Base-by-base conservation (phyloP, 2,888 invertebrate species). In the Chouioia cunea region DNA sequence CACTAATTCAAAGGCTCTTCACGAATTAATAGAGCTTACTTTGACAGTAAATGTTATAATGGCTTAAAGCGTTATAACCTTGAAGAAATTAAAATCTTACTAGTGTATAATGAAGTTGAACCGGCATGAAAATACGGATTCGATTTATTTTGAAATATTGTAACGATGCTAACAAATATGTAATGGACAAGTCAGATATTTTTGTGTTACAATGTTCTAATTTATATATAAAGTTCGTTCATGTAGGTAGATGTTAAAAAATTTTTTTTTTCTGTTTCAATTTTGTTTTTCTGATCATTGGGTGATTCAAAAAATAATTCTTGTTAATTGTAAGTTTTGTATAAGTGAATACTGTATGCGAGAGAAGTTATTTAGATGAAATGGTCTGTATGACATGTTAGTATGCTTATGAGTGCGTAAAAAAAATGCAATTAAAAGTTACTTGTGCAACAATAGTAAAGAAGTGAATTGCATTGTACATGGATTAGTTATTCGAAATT, bases 391-490 rank as follows among this genome's bases (percentile, higher is more conserved):
- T 79, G 77, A 70, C 1, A 36, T 75, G 81, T 82, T 80, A 76
- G 71, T 76, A 77, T 75, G 79, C 76, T 79, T 82, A 80, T 77
- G 81, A 82, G 81, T 81, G 80, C 79, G 78, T 15, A 59, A 22
- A 57, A 27, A n/a, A 62, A 44, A 68, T 46, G 22, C 50, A 62
- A 15, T 23, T 16, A 6, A 18, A 57, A 50, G 60, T 46, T 44
- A n/a, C 47, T 67, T 3, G 18, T 16, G 36, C 18, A 50, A 53
- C 43, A 58, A 16, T 52, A 53, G 58, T 57, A 16, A 59, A 54
- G 36, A 56, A 20, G 14, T 44, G 27, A 63, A n/a, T 46, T 18
- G 36, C 54, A 18, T 50, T 4, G 52, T n/a, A 59, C 46, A 44
- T 10, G n/a, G 60, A 64, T 58, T 48, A 22, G 59, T 53, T 22